phyloP scores from a whole-genome alignment of 2,888 invertebrate genomes.

The Zeuzera pyrina region DNA sequence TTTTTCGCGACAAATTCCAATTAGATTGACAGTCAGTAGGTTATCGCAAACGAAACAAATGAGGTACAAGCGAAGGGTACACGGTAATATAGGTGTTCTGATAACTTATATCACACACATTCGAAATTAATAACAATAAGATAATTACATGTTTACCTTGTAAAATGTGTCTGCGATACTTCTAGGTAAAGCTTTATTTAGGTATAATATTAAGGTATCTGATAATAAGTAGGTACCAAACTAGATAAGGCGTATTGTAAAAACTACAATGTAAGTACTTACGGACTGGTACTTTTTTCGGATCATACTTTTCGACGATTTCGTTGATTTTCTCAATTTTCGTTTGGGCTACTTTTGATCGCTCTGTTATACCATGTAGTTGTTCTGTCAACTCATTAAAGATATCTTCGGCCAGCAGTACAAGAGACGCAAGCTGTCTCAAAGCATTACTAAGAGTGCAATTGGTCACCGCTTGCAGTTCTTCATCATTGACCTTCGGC shows the following conservation, averaged over 20 bases:
- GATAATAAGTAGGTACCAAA: constrained; percentile 1
- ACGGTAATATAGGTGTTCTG: no score
- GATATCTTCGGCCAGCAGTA: constrained; percentile 87
- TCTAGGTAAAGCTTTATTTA: no score
- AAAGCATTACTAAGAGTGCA: constrained; percentile 88
- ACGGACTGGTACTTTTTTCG: constrained; percentile 95
- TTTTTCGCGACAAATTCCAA: no score
- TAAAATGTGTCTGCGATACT: no score
- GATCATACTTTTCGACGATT: constrained; percentile 82
- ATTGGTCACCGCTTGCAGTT: constrained; percentile 90
- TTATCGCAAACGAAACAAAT: no score
- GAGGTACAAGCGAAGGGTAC: no score
- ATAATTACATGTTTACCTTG: no score
- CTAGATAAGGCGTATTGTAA: constrained; percentile 12
- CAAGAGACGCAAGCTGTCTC: constrained; percentile 88
- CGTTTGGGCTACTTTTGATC: constrained; percentile 79
- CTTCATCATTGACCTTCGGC: constrained; percentile 77
- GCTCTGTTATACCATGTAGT: constrained; percentile 80
- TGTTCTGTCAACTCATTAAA: constrained; percentile 86
- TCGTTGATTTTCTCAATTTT: constrained; percentile 81
- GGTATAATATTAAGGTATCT: no score
- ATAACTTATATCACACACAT: no score
- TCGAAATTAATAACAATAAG: no score
- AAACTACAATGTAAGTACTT: no score
- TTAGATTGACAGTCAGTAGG: no score